A percentile compares a stretch with the other conserved stretches of the same genome.
phyloP scores from a whole-genome alignment of 2,797 vertebrate species.

The Squalus acanthias region DNA sequence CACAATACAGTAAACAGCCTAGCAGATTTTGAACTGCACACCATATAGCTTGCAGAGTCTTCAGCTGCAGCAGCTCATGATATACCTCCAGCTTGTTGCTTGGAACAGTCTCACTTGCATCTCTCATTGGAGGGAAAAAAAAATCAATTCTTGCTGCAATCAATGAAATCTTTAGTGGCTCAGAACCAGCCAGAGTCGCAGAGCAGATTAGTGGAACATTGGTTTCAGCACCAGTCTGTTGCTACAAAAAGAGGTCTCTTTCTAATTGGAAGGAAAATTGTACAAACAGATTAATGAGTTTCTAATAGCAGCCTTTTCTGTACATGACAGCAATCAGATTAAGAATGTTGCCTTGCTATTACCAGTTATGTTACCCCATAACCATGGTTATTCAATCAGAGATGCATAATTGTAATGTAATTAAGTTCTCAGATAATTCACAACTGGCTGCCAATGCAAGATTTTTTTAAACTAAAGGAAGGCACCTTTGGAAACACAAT shows the following conservation, averaged over 20 bases:
- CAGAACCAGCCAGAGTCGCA: constrained; percentile 27
- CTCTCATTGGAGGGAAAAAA: constrained; percentile 20
- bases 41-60: neutral
- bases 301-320: constrained; percentile 35
- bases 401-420: constrained; percentile 44
- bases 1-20: neutral
- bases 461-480: neutral
- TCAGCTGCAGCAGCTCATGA: neutral
- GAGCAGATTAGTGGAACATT: constrained; percentile 39
- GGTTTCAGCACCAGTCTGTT: neutral
- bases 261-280: constrained; percentile 38
- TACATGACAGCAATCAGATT: constrained; percentile 40
- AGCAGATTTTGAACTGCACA: neutral
- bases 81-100: neutral
- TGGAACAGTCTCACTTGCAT: neutral
- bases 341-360: constrained; percentile 35
- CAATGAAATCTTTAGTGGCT: constrained; percentile 36
- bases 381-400: constrained; percentile 45
- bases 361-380: constrained; percentile 36
- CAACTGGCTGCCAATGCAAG: constrained; percentile 40
- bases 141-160: constrained; percentile 30
- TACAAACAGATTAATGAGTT: constrained; percentile 37
- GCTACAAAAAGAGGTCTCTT: constrained; percentile 39
- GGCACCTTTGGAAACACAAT: neutral
- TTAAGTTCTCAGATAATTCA: constrained; percentile 42